Conservation (phyloP, 37 sponge, comb jelly and placozoan genomes). For the Axinella damicornis region DNA sequence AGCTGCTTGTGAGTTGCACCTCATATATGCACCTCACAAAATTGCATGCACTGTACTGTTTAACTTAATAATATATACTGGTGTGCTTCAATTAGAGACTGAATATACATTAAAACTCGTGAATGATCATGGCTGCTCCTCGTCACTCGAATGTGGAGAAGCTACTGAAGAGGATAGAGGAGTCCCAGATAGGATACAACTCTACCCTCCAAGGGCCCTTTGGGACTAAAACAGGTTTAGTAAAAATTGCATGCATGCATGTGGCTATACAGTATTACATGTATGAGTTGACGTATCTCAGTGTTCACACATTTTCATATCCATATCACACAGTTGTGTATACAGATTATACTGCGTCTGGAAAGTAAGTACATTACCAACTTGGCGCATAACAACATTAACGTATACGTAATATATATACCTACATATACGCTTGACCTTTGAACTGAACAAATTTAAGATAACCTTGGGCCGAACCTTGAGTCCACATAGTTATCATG, state of each 20-base stretch:
- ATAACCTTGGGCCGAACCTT: too few species aligned
- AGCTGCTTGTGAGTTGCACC: too few species aligned
- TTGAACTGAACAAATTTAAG: too few species aligned
- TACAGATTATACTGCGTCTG: slow-evolving; percentile 94
- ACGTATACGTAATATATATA: too few species aligned
- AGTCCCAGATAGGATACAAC: slow-evolving; percentile 45
- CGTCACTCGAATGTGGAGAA: not conserved
- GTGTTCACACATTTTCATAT: not conserved
- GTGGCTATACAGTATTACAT: not conserved
- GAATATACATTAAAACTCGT: too few species aligned
- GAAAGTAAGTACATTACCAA: slow-evolving; percentile 55
- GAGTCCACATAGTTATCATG: too few species aligned
- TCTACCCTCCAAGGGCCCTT: slow-evolving; percentile 70
- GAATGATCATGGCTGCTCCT: slow-evolving; percentile 25
- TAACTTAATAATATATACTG: not conserved
- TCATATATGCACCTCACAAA: too few species aligned
- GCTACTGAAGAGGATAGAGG: slow-evolving; percentile 55
- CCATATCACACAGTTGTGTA: slow-evolving; percentile 70
- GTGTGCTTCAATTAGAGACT: slow-evolving; percentile 16
- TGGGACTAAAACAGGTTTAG: slow-evolving; percentile 77
- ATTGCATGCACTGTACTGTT: too few species aligned
- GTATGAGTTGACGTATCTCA: not conserved
- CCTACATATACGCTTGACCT: too few species aligned
- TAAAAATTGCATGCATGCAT: not conserved
- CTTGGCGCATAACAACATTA: too few species aligned